A percentile compares a stretch with the other conserved stretches of the same genome.
These are phyloP conservation scores for Xanthia icteritia DNA, from an alignment of 2,888 invertebrate genomes.

Conservation along the genomic window DNA sequence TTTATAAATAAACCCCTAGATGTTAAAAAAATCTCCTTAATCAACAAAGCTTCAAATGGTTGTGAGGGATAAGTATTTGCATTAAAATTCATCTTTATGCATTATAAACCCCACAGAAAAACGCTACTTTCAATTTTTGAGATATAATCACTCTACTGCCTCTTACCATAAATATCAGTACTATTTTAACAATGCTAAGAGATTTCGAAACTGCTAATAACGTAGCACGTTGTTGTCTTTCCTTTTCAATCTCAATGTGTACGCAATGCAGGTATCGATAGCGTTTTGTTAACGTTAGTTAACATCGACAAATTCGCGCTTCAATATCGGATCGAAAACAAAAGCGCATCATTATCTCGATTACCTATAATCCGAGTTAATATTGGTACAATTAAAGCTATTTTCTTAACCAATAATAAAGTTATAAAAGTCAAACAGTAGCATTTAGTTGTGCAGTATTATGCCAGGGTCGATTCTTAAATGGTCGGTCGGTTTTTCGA, in stretches of 20 bases:
- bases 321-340: constrained; percentile 14
- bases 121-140: not conserved
- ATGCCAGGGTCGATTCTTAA: not conserved
- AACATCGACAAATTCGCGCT: not conserved
- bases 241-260: not conserved
- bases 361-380: not conserved
- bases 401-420: not conserved
- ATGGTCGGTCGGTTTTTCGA: not conserved
- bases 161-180: not conserved
- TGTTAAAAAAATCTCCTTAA: not conserved
- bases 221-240: not conserved
- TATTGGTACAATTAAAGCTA: constrained; percentile 15
- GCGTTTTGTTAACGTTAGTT: not conserved
- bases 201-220: not conserved
- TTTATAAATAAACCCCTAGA: not conserved
- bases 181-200: not conserved
- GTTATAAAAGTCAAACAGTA: not conserved
- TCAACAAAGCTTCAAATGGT: not conserved
- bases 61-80: not conserved
- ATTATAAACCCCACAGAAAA: too few relatives aligned
- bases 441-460: not conserved
- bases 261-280: constrained; percentile 28
- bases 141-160: not conserved
- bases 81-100: not conserved
- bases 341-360: constrained; percentile 18